Evolutionary conservation across 2,113 vertebrate genomes (phyloP).

Genomic region (Equus przewalskii): DNA sequence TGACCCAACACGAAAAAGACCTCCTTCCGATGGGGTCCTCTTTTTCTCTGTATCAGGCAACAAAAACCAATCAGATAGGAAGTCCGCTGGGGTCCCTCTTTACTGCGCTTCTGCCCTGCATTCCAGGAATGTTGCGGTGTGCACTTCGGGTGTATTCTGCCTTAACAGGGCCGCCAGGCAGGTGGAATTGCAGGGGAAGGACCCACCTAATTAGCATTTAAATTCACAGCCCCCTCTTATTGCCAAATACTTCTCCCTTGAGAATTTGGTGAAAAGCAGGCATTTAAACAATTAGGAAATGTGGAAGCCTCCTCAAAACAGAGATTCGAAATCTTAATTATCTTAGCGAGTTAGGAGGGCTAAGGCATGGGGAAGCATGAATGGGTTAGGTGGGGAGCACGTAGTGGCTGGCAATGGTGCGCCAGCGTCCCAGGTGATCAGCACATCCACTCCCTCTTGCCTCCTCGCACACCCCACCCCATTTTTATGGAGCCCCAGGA

Average conservation of each 20-base stretch:
- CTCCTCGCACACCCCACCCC: not conserved
- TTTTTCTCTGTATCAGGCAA: not conserved
- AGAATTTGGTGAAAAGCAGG: slow-evolving; percentile 71
- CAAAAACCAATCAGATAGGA: not conserved
- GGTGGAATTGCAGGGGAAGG: not conserved
- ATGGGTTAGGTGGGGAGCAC: not conserved
- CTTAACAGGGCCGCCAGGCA: not conserved
- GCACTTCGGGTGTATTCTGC: not conserved
- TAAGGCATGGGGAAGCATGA: not conserved
- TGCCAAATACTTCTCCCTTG: slow-evolving; percentile 65
- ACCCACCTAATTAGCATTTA: slow-evolving; percentile 67
- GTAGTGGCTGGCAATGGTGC: not conserved
- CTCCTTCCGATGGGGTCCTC: not conserved
- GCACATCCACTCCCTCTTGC: not conserved
- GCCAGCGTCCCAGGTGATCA: accelerated
- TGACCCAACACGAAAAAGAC: not conserved
- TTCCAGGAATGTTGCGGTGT: not conserved
- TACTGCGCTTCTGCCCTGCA: not conserved
- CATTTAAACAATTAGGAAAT: slow-evolving; percentile 71
- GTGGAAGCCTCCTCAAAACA: slow-evolving; percentile 30
- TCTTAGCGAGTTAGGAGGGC: not conserved
- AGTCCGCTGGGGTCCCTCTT: not conserved
- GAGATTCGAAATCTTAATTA: slow-evolving; percentile 7
- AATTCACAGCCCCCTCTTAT: slow-evolving; percentile 64
- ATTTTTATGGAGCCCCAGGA: not conserved